Percentiles rank a stretch among this genome's conserved stretches.
Conservation (phyloP, 2,113 vertebrate species). For the Genyomyrus donnyi region DNA sequence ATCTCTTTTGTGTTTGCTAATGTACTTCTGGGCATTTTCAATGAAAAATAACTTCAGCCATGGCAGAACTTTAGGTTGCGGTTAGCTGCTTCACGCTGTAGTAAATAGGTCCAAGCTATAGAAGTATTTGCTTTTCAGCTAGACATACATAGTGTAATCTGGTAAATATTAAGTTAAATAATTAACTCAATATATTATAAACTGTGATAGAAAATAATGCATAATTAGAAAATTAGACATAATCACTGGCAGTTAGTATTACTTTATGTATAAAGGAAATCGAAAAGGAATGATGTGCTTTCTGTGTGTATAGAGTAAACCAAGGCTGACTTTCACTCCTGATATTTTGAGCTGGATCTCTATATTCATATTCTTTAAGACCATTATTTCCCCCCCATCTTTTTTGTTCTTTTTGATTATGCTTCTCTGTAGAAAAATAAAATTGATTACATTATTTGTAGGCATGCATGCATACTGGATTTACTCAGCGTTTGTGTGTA, state of each 20-base stretch:
- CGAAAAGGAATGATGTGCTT: not conserved
- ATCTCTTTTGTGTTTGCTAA: not conserved
- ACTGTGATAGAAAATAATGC: not conserved
- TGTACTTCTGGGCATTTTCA: not conserved
- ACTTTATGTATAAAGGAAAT: not conserved
- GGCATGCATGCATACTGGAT: not conserved
- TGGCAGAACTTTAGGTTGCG: not conserved
- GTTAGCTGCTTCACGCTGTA: not conserved
- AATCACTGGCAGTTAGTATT: not conserved
- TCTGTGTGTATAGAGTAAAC: not conserved
- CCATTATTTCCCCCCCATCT: not conserved
- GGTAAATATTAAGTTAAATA: not conserved
- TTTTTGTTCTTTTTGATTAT: not conserved
- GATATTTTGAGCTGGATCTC: not conserved
- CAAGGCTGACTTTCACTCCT: not conserved
- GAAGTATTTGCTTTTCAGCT: not conserved
- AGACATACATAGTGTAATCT: not conserved
- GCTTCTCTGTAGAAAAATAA: not conserved
- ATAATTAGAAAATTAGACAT: not conserved
- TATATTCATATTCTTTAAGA: not conserved
- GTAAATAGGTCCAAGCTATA: not conserved
- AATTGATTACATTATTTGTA: not conserved
- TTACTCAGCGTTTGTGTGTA: not conserved
- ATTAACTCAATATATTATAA: not conserved
- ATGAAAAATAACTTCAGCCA: not conserved